Percentiles rank a stretch among this genome's conserved stretches.
These are phyloP conservation scores for Parascotia fuliginaria DNA, from an alignment of 2,888 invertebrate species.

Conservation along the genomic window DNA sequence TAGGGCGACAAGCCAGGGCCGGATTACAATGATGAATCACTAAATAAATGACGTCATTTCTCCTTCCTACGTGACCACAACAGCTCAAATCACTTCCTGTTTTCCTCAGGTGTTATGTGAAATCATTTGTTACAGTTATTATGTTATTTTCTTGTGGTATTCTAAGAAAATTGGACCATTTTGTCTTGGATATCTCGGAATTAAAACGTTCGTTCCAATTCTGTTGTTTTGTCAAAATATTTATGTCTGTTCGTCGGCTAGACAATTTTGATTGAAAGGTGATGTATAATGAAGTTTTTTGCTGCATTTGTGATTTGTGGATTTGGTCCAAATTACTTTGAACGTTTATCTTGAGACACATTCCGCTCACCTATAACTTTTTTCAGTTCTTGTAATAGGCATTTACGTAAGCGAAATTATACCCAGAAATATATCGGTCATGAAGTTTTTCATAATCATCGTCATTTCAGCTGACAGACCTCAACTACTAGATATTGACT, in stretches of 20 bases:
- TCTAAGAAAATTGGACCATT: constrained; percentile 28
- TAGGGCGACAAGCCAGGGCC: constrained; percentile 67
- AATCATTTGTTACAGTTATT: constrained; percentile 54
- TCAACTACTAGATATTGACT: too few relatives aligned
- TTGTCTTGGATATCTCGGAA: constrained; percentile 7
- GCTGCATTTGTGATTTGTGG: constrained; percentile 7
- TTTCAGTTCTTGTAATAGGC: too few relatives aligned
- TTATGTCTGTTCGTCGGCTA: constrained; percentile 26
- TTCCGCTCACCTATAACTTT: background rate
- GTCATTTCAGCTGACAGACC: too few relatives aligned
- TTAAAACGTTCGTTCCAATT: constrained; percentile 6
- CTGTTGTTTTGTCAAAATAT: constrained; percentile 32
- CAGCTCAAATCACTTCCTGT: constrained; percentile 44
- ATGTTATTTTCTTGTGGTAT: constrained; percentile 41
- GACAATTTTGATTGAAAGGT: constrained; percentile 25
- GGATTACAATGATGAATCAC: constrained; percentile 71
- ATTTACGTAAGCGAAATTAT: too few relatives aligned
- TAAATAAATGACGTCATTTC: constrained; percentile 66
- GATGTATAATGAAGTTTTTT: constrained; percentile 4
- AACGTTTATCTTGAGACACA: constrained; percentile 6
- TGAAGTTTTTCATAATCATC: too few relatives aligned
- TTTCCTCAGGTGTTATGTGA: constrained; percentile 62
- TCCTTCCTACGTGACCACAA: constrained; percentile 65
- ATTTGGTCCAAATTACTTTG: constrained; percentile 1
- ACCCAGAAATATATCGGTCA: too few relatives aligned